These are phyloP conservation scores for Gymnogyps californianus DNA, from an alignment of 2,113 vertebrate genomes.

Conservation along the genomic window DNA sequence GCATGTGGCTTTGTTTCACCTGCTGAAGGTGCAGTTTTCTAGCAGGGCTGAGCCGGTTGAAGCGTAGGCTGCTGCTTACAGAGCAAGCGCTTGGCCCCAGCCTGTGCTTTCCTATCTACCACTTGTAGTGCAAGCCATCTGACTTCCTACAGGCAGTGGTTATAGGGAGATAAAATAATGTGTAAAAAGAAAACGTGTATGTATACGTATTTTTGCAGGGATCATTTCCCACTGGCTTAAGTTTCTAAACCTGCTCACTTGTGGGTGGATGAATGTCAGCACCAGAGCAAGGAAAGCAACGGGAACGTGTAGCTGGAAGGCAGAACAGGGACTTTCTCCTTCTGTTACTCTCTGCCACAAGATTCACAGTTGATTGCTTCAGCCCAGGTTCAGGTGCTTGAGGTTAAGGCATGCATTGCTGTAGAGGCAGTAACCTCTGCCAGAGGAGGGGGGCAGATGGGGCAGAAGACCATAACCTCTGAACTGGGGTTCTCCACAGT, in stretches of 20 bases:
- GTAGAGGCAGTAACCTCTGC: neutral
- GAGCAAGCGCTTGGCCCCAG: neutral
- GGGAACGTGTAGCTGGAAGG: neutral
- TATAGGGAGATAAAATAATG: neutral
- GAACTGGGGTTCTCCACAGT: neutral
- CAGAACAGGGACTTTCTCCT: neutral
- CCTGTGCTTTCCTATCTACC: neutral
- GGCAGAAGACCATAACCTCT: neutral
- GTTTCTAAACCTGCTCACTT: neutral
- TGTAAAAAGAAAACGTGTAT: neutral
- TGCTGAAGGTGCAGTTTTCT: neutral
- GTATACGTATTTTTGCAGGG: neutral
- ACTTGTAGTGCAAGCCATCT: neutral
- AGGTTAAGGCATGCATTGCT: neutral
- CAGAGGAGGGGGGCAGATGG: neutral
- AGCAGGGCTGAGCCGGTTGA: neutral
- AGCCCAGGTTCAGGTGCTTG: neutral
- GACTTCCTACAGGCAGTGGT: neutral
- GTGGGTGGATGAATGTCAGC: neutral
- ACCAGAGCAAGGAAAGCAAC: neutral
- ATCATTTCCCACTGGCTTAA: neutral
- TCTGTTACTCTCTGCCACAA: neutral
- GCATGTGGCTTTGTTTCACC: neutral
- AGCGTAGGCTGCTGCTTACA: accelerated
- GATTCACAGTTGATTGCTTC: neutral